These are phyloP conservation scores for Gasterosteus aculeatus DNA, from an alignment of 2,113 vertebrate species.

Conservation along the genomic window DNA sequence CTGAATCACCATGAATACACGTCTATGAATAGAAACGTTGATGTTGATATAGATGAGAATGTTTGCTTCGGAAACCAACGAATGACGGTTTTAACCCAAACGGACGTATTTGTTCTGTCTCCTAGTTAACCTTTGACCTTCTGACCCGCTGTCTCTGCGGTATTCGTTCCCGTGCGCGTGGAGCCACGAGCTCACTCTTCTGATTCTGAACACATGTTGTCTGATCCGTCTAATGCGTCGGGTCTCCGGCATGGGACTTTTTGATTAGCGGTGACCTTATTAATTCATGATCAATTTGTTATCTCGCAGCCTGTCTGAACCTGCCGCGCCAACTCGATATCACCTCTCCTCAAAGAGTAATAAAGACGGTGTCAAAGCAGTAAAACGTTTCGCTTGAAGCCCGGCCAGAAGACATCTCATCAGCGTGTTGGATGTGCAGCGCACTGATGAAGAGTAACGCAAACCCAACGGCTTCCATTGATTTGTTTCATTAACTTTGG, in stretches of 20 bases:
- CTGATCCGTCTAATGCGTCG: constrained; percentile 23
- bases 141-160: constrained; percentile 25
- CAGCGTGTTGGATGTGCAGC: neutral
- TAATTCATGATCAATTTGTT: constrained; percentile 61
- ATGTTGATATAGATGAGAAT: neutral
- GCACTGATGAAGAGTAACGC: neutral
- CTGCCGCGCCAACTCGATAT: constrained; percentile 40
- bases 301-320: constrained; percentile 32
- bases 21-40: neutral
- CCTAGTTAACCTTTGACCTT: constrained; percentile 29
- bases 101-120: constrained; percentile 24
- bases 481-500: neutral
- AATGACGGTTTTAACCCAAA: neutral
- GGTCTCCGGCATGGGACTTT: constrained; percentile 11
- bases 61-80: neutral
- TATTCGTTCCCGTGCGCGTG: neutral
- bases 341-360: constrained; percentile 23
- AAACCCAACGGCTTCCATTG: neutral
- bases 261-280: constrained; percentile 53
- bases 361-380: constrained; percentile 8
- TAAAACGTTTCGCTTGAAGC: neutral
- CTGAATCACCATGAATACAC: neutral
- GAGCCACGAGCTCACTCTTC: neutral
- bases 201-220: constrained; percentile 37
- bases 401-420: neutral